These are phyloP conservation scores for Stegastes partitus DNA, from an alignment of 2,113 vertebrate genomes.

Conservation along the genomic window DNA sequence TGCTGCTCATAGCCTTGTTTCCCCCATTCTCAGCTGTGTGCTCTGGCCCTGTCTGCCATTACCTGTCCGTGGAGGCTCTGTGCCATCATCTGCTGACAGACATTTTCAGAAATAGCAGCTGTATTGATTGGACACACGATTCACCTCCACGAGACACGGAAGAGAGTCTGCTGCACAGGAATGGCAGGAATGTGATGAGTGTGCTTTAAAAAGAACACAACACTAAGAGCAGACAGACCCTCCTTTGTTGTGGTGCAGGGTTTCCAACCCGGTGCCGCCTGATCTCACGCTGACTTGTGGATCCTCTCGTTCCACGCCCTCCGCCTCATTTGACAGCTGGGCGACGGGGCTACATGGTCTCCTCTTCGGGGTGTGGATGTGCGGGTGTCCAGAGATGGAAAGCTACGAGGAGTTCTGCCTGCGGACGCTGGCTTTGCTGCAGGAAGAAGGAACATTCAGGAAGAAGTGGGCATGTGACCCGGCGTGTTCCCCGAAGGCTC, in stretches of 20 bases:
- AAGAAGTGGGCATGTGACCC: constrained; percentile 67
- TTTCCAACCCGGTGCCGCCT: too few species aligned
- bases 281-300: too few species aligned
- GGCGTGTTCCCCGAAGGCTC: constrained; percentile 57
- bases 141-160: constrained; percentile 22
- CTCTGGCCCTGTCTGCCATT: constrained; percentile 1
- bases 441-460: constrained; percentile 72
- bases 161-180: constrained; percentile 55
- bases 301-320: constrained; percentile 14
- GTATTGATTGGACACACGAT: constrained; percentile 52
- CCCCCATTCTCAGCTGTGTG: not conserved
- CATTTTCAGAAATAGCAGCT: constrained; percentile 47
- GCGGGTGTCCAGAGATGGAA: constrained; percentile 84
- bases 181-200: constrained; percentile 78
- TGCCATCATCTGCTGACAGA: constrained; percentile 38
- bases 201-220: constrained; percentile 52
- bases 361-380: constrained; percentile 52
- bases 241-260: constrained; percentile 64
- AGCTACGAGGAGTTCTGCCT: constrained; percentile 92
- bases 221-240: constrained; percentile 45
- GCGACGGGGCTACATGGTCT: constrained; percentile 61
- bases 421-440: constrained; percentile 85
- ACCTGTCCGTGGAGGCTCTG: constrained; percentile 14
- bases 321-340: constrained; percentile 42
- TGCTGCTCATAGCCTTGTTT: too few species aligned